Evolutionary conservation across 1,140 invertebrate genomes (phyloP).

Genomic region (Pectinophora gossypiella): DNA sequence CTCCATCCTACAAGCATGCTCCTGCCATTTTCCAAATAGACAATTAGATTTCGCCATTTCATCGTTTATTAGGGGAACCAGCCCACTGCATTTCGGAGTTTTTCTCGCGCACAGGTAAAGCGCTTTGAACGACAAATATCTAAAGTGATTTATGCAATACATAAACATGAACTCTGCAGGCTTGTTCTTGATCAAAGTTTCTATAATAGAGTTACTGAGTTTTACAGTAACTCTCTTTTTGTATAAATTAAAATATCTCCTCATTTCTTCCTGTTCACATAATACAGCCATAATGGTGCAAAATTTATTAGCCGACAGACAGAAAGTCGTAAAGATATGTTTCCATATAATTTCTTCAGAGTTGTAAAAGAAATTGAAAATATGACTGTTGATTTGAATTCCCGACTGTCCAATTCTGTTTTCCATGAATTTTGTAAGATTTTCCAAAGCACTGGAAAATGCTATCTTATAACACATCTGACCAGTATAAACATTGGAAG

Average conservation of each 20-base stretch:
- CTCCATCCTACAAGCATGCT: constrained; percentile 49
- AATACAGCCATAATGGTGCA: constrained; percentile 63
- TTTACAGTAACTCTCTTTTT: constrained; percentile 63
- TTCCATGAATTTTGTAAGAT: constrained; percentile 55
- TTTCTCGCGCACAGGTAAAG: constrained; percentile 52
- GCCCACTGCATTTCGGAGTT: constrained; percentile 53
- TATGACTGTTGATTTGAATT: constrained; percentile 52
- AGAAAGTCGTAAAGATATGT: constrained; percentile 62
- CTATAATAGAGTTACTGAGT: constrained; percentile 57
- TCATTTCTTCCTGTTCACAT: constrained; percentile 43
- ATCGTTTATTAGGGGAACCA: constrained; percentile 45
- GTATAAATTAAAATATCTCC: constrained; percentile 48
- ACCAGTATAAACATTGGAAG: constrained; percentile 51
- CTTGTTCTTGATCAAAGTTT: constrained; percentile 43
- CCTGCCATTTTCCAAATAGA: constrained; percentile 62
- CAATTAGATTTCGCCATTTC: constrained; percentile 64
- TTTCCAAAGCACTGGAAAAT: constrained; percentile 45
- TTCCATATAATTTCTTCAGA: constrained; percentile 56
- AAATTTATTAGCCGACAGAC: constrained; percentile 70
- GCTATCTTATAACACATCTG: constrained; percentile 70
- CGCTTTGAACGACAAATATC: constrained; percentile 65
- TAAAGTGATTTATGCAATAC: constrained; percentile 71
- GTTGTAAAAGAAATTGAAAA: constrained; percentile 64
- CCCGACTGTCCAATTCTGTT: constrained; percentile 64
- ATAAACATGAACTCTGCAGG: constrained; percentile 43